These are phyloP conservation scores for Dromococcyx pavoninus DNA, from an alignment of 2,797 vertebrate species.

Conservation along the genomic window DNA sequence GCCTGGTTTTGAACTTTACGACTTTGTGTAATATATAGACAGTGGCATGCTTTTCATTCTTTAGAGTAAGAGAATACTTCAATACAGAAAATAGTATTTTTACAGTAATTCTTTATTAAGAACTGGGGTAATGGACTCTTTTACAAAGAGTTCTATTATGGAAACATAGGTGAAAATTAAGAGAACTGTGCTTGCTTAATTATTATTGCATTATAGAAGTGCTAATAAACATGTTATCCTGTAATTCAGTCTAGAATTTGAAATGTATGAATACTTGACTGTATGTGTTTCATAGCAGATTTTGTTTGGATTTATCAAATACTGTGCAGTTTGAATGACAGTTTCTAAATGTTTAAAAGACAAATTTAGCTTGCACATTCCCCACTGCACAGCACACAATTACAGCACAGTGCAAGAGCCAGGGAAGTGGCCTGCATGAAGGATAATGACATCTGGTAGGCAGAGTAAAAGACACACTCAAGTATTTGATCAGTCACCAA, in stretches of 20 bases:
- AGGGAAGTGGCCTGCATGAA: background rate
- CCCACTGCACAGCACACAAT: background rate
- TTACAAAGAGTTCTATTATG: background rate
- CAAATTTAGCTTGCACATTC: slow-evolving; percentile 12
- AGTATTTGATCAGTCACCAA: slow-evolving; percentile 38
- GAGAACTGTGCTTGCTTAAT: background rate
- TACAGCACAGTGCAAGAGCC: background rate
- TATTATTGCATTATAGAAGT: background rate
- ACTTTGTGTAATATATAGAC: background rate
- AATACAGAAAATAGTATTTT: background rate
- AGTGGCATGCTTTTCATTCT: background rate
- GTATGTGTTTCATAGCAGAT: background rate
- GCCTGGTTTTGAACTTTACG: background rate
- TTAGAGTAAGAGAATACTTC: background rate
- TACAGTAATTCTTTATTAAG: background rate
- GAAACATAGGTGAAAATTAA: background rate
- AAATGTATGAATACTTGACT: background rate
- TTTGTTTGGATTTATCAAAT: background rate
- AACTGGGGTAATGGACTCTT: background rate
- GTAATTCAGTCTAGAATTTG: background rate
- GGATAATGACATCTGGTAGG: slow-evolving; percentile 13
- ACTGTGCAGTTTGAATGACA: background rate
- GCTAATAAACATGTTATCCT: background rate
- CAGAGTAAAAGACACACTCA: background rate
- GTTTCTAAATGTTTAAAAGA: background rate